Percentiles rank a stretch among this genome's conserved stretches.
Evolutionary conservation across 2,888 invertebrate genomes (phyloP).

Genomic region (Plebejus anna): DNA sequence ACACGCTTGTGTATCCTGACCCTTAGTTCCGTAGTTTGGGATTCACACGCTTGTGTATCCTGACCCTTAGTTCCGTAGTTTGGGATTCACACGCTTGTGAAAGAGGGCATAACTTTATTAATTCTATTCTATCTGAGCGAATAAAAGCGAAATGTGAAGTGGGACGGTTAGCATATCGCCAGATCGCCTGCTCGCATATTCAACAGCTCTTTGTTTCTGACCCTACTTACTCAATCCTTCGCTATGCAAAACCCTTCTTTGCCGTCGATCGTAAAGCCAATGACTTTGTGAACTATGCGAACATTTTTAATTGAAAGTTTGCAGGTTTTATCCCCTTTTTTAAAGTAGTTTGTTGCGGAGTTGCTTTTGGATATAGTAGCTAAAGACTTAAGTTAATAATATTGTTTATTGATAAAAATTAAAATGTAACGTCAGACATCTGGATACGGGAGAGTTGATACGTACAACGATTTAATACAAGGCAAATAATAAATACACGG

Average conservation of each 20-base stretch:
- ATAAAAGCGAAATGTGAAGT: slow-evolving; percentile 33
- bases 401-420: not conserved
- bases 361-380: not conserved
- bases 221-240: slow-evolving; percentile 62
- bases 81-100: not conserved
- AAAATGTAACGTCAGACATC: not conserved
- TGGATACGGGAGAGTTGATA: not conserved
- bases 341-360: not conserved
- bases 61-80: not conserved
- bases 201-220: slow-evolving; percentile 72
- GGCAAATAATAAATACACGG: not conserved
- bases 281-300: slow-evolving; percentile 31
- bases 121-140: not conserved
- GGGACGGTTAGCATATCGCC: slow-evolving; percentile 65
- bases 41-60: not conserved
- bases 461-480: not conserved
- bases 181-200: slow-evolving; percentile 70
- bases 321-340: slow-evolving; percentile 18
- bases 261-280: slow-evolving; percentile 39
- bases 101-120: not conserved
- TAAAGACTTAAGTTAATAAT: not conserved
- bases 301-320: slow-evolving; percentile 36
- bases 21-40: too few relatives aligned
- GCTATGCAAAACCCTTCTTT: slow-evolving; percentile 61
- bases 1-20: not conserved